These are phyloP conservation scores for Bubalus kerabau DNA, from an alignment of 2,113 vertebrate genomes.

Conservation along the genomic window DNA sequence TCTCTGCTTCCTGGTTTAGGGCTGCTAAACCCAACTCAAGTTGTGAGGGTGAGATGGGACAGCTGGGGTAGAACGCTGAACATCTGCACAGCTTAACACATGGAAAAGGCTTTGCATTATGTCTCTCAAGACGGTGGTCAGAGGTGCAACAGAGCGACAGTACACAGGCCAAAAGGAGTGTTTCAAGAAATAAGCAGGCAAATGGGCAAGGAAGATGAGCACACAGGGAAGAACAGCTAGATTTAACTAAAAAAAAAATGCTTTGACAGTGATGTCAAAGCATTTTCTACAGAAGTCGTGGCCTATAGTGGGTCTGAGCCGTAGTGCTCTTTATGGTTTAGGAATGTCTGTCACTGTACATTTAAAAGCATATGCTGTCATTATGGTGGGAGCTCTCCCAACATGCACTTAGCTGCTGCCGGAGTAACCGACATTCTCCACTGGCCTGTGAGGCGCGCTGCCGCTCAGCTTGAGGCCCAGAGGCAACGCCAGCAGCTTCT, in stretches of 20 bases:
- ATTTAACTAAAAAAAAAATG: background rate
- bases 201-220: background rate
- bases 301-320: background rate
- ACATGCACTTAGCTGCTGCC: background rate
- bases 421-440: background rate
- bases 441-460: fast-evolving
- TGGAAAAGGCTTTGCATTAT: background rate
- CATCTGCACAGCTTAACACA: background rate
- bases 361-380: background rate
- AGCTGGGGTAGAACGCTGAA: background rate
- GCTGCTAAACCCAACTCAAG: background rate
- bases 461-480: background rate
- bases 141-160: background rate
- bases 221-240: background rate
- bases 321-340: background rate
- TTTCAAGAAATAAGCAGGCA: background rate
- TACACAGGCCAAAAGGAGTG: background rate
- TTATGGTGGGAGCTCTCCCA: background rate
- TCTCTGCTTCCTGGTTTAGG: background rate
- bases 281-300: background rate
- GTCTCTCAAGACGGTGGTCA: background rate
- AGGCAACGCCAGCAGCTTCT: fast-evolving
- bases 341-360: background rate
- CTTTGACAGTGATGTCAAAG: background rate
- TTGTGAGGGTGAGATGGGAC: background rate